Conservation (phyloP, 2,113 vertebrate species). For the Laticauda laticaudata region DNA sequence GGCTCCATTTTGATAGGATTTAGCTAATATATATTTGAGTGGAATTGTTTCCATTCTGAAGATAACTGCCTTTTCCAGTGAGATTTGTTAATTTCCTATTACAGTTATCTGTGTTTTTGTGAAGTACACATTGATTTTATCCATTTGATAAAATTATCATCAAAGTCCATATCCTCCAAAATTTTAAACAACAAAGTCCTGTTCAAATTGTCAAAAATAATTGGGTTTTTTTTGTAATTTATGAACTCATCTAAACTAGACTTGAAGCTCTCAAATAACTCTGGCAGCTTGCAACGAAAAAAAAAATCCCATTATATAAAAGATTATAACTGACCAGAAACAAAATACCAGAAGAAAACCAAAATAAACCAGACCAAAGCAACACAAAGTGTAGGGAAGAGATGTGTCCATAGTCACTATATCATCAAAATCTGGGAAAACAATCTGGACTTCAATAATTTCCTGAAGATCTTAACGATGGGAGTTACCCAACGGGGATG, state of each 20-base stretch:
- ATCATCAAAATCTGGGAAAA: neutral
- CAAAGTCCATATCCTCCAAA: neutral
- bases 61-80: neutral
- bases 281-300: neutral
- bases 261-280: neutral
- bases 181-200: neutral
- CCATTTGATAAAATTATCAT: neutral
- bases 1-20: neutral
- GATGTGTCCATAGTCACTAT: neutral
- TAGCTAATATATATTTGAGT: neutral
- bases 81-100: neutral
- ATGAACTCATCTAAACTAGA: neutral
- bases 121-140: neutral
- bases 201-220: neutral
- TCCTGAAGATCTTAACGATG: neutral
- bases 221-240: neutral
- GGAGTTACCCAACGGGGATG: neutral
- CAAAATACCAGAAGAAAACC: neutral
- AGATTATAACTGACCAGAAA: neutral
- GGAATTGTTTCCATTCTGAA: neutral
- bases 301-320: neutral
- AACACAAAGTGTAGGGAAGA: neutral
- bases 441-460: neutral
- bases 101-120: neutral
- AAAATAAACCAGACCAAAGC: neutral